phyloP scores from a whole-genome alignment of 2,888 invertebrate species.

The Dryobota labecula region DNA sequence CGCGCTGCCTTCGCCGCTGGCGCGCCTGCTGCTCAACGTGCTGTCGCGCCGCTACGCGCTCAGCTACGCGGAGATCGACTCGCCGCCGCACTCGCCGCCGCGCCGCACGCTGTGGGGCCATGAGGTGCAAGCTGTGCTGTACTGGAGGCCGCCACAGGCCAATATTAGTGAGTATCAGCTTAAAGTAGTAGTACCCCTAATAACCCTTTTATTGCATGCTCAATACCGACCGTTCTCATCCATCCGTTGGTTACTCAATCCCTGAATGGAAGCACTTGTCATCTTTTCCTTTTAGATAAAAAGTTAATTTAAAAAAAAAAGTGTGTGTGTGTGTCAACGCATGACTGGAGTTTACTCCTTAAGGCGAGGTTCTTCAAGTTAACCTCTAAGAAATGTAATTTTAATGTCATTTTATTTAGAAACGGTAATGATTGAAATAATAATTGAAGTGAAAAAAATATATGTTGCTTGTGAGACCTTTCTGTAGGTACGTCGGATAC shows the following conservation, averaged over 20 bases:
- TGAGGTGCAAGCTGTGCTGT: conserved; percentile 91
- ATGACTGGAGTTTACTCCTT: too few species aligned
- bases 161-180: conserved; percentile 92
- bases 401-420: too few species aligned
- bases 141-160: conserved; percentile 94
- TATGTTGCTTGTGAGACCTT: too few species aligned
- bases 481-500: too few species aligned
- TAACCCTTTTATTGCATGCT: neutral
- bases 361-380: too few species aligned
- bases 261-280: neutral
- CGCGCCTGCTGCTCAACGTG: conserved; percentile 90
- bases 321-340: too few species aligned
- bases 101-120: conserved; percentile 87
- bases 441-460: too few species aligned
- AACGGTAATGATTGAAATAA: too few species aligned
- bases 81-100: conserved; percentile 78
- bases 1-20: conserved; percentile 91
- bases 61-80: conserved; percentile 91
- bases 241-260: neutral
- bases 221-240: neutral
- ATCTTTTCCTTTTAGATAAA: neutral
- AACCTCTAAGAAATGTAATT: too few species aligned
- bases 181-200: neutral
- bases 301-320: too few species aligned
- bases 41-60: conserved; percentile 92